phyloP scores from a whole-genome alignment of 2,888 invertebrate genomes.

The Myathropa florea region DNA sequence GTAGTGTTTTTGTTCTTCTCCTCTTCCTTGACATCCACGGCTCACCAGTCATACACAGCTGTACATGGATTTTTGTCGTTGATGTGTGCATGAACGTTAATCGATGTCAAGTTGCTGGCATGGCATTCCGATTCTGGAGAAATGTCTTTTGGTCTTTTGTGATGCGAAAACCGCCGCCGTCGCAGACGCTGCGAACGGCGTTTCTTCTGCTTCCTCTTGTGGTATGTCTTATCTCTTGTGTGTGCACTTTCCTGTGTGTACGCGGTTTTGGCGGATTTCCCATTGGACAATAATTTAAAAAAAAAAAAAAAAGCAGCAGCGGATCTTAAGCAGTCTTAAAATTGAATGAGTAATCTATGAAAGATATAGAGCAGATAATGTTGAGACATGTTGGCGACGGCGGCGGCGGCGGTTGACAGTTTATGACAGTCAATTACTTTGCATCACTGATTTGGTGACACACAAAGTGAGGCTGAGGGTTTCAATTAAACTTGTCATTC shows the following conservation, averaged over 20 bases:
- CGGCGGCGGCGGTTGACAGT: neutral
- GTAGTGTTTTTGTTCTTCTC: constrained; percentile 31
- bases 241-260: constrained; percentile 30
- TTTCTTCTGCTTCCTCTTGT: constrained; percentile 40
- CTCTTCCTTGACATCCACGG: neutral
- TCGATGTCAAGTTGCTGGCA: constrained; percentile 59
- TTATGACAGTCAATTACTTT: neutral
- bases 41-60: neutral
- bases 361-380: neutral
- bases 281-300: constrained; percentile 17
- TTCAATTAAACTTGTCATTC: neutral
- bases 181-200: neutral
- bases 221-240: constrained; percentile 31
- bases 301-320: constrained; percentile 1
- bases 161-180: constrained; percentile 33
- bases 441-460: neutral
- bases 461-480: neutral
- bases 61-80: too few species aligned
- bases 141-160: constrained; percentile 41
- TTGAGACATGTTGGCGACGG: constrained; percentile 12
- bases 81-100: neutral
- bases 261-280: constrained; percentile 40
- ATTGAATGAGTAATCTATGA: constrained; percentile 5
- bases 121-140: constrained; percentile 51
- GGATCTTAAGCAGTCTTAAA: constrained; percentile 1